Evolutionary conservation across 2,113 vertebrate species (phyloP), one percentile per base, ranked within the genome.

Genomic region (Noctilio leporinus): DNA sequence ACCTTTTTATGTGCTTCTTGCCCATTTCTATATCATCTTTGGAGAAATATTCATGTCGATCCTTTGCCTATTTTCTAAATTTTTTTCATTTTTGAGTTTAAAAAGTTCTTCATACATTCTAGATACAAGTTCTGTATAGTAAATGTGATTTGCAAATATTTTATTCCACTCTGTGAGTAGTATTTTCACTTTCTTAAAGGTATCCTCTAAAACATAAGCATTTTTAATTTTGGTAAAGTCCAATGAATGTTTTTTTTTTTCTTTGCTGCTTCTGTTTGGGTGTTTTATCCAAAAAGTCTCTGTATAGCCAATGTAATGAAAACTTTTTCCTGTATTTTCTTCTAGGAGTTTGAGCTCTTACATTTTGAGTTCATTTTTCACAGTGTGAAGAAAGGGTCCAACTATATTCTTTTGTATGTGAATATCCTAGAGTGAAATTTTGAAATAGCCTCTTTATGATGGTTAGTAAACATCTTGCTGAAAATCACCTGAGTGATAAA

Each of bases 281-380:
- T 64, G 1, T 82, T 77, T n/a, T 82, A 43, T 15, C 38, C 55
- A 15, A 45, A 86, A 95, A 78, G 40, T 8, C 1, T 51, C 93
- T 72, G 2, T 4, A 24, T 86, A 64, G 78, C 30, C n/a, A 77
- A 86, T 43, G 38, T 65, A 67, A 45, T 76, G 24, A 35, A 45
- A 30, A 19, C 64, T 82, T 75, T 89, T 33, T 87, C 38, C 14
- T 72, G 0, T 67, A 45, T 85, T 88, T 96, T 86, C 40, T 91
- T 84, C 47, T 91, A 69, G 73, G 70, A 75, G 33, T 64, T 96
- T 89, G 70, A 73, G 17, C 64, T 91, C 38, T 93, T 85, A 75
- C 8, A 51, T 62, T 67, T 91, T 94, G 53, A 80, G 33, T 67
- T 59, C 4, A 33, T 67, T 95, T 92, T 90, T 35, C 55, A n/a